Conservation (phyloP, 2,888 invertebrate genomes). For the Morpho achilles region DNA sequence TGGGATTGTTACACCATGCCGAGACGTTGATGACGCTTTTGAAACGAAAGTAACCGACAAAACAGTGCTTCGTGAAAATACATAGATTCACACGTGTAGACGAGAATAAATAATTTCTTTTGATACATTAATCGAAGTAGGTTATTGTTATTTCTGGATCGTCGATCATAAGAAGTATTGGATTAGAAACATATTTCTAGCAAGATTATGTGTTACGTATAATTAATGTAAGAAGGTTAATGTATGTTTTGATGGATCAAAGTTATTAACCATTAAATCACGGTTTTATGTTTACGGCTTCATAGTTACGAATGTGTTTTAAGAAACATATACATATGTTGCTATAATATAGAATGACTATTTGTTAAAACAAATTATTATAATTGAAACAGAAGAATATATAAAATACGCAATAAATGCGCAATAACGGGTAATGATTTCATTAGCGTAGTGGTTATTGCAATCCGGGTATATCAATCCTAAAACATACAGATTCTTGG, state of each 20-base stretch:
- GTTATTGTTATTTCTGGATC: neutral
- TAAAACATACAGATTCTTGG: no score
- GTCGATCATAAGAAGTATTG: conserved; percentile 9
- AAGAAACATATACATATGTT: neutral
- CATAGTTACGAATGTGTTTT: conserved; percentile 15
- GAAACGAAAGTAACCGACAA: neutral
- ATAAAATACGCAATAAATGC: no score
- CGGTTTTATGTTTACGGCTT: conserved; percentile 43
- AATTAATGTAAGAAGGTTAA: conserved; percentile 15
- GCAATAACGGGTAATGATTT: no score
- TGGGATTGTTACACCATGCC: conserved; percentile 39
- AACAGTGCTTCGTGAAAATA: neutral
- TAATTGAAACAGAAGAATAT: no score
- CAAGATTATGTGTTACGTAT: neutral
- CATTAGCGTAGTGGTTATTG: no score
- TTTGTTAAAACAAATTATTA: no score
- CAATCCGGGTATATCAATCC: no score
- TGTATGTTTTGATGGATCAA: conserved; percentile 43
- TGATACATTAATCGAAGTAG: conserved; percentile 6
- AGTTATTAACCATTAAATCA: conserved; percentile 52
- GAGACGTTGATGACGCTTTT: conserved; percentile 44
- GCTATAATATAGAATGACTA: no score
- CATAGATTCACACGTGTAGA: neutral
- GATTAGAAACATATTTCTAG: conserved; percentile 3
- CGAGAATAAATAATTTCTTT: neutral